A percentile compares a stretch with the other conserved stretches of the same genome.
Conservation (phyloP, 2,113 vertebrate species). For the Crotalus horridus region DNA sequence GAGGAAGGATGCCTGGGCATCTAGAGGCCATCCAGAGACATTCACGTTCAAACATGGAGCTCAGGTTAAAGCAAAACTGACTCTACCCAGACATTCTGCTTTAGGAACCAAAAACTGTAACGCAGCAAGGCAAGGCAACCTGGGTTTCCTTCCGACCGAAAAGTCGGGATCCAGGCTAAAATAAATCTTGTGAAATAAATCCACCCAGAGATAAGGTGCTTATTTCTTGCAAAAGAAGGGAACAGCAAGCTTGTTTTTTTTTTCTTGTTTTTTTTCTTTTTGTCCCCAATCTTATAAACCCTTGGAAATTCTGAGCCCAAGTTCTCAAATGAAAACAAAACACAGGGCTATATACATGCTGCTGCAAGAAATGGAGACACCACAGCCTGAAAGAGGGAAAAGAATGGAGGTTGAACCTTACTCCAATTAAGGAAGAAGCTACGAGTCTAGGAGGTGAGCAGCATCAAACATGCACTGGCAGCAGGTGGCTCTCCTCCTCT, state of each 20-base stretch:
- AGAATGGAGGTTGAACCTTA: constrained; percentile 63
- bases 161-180: background rate
- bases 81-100: constrained; percentile 22
- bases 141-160: background rate
- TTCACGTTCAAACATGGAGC: too few species aligned
- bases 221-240: background rate
- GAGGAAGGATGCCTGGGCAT: background rate
- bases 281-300: constrained; percentile 21
- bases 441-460: constrained; percentile 68
- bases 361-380: constrained; percentile 64
- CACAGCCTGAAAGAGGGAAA: constrained; percentile 65
- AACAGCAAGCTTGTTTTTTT: constrained; percentile 43
- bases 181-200: background rate
- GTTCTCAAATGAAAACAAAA: constrained; percentile 31
- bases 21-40: background rate
- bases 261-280: background rate
- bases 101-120: constrained; percentile 28
- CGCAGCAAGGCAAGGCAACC: background rate
- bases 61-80: background rate
- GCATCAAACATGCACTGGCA: constrained; percentile 67
- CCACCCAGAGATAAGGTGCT: background rate
- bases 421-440: constrained; percentile 73
- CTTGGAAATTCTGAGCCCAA: background rate
- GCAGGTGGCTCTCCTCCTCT: constrained; percentile 62
- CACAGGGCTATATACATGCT: constrained; percentile 52